Percentiles rank a stretch among this genome's conserved stretches.
phyloP scores from a whole-genome alignment of 1,140 invertebrate genomes.

The Eupeodes corollae region DNA sequence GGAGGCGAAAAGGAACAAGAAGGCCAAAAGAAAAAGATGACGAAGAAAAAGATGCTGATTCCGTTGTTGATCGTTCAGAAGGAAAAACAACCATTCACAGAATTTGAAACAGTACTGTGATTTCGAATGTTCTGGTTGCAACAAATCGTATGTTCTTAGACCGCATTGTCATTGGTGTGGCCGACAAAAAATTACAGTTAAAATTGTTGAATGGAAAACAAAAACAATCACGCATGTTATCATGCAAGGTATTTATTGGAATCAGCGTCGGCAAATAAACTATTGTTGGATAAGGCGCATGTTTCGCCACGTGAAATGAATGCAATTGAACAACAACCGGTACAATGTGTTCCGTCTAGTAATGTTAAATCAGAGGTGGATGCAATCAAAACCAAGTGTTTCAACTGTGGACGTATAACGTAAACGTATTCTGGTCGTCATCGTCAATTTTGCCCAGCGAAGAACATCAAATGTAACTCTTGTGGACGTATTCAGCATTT shows the following conservation, averaged over 20 bases:
- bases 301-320: background rate
- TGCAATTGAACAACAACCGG: background rate
- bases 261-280: background rate
- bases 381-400: background rate
- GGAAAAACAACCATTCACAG: slow-evolving; percentile 6
- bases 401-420: background rate
- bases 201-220: background rate
- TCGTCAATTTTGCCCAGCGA: background rate
- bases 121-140: background rate
- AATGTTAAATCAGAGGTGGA: background rate
- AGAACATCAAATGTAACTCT: background rate
- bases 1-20: too few relatives aligned
- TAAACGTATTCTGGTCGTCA: background rate
- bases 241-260: slow-evolving; percentile 1
- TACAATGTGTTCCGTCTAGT: too few relatives aligned
- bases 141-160: background rate
- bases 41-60: background rate
- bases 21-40: background rate
- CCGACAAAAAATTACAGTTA: background rate
- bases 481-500: background rate
- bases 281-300: background rate
- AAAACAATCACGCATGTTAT: background rate
- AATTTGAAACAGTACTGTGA: slow-evolving; percentile 9
- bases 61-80: slow-evolving; percentile 3
- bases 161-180: background rate